A percentile compares a stretch with the other conserved stretches of the same genome.
phyloP scores from a whole-genome alignment of 1,140 invertebrate genomes.

The Coptotermes formosanus region DNA sequence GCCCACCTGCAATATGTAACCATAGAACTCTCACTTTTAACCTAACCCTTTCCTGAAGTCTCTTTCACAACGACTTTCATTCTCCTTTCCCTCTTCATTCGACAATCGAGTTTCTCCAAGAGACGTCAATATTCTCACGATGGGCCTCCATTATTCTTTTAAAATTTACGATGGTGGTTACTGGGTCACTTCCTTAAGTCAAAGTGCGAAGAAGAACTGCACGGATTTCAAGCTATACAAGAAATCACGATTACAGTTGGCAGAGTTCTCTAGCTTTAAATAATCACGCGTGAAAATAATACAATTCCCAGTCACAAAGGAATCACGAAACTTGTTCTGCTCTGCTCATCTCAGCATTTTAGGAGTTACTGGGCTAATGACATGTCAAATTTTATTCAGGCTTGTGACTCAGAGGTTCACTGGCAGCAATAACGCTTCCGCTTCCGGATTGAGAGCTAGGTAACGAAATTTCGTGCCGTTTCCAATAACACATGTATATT shows the following conservation, averaged over 20 bases:
- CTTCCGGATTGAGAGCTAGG: background rate
- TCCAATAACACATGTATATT: too few relatives aligned
- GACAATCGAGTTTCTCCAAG: background rate
- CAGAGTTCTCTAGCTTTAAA: background rate
- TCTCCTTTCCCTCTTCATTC: background rate
- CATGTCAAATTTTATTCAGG: background rate
- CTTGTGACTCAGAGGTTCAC: background rate
- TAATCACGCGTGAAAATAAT: conserved; percentile 10
- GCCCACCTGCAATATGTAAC: background rate
- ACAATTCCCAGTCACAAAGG: background rate
- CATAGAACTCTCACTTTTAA: background rate
- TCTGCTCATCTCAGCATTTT: background rate
- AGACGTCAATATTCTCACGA: background rate
- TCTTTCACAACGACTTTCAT: background rate
- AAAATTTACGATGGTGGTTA: background rate
- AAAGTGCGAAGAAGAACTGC: background rate
- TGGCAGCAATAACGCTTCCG: background rate
- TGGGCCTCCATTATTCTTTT: background rate
- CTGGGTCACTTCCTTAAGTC: background rate
- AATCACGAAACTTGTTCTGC: background rate
- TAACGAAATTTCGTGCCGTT: too few relatives aligned
- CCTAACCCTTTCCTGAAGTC: background rate
- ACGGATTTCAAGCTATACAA: background rate
- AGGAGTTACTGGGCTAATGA: background rate
- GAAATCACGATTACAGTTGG: background rate